Base-by-base conservation (phyloP, 1,140 invertebrate species). In the Druon quercuslanigerum region DNA sequence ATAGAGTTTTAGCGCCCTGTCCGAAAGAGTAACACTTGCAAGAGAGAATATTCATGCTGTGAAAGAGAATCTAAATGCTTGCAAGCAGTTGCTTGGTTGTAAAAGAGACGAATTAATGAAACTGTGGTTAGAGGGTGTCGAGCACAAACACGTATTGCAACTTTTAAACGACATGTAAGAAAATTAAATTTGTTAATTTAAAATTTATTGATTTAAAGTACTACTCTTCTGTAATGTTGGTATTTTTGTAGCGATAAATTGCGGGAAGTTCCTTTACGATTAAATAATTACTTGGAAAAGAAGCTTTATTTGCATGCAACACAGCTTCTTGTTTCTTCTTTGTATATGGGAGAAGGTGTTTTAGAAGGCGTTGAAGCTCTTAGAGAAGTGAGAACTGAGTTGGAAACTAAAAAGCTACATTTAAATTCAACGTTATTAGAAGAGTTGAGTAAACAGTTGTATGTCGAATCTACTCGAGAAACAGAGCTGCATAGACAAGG, bases 101-200 rank as follows among this genome's bases (percentile, higher is more conserved):
- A 94, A 97, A 78, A 93, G 98, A 70, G 98, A 99, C 85, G 98
- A 99, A 90, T 92, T 99, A 56, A 95, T 97, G 82, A 96, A 98
- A 84, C 92, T 99, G 72, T 99, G 97, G 96, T 92, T 96, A 1
- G 97, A 99, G 91, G 96, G 97, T 7, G 94, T 98, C 17, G 96
- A 99, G 87, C 97, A 99, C 84, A 97, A 98, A 87, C 95, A 98
- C 88, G 95, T 97, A 78, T 89, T 98, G 19, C 93, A 96, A 78
- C 94, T 98, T 87, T 91, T 98, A 50, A 96, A 97, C 83, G 96
- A 98, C 92, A 97, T 98, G 96, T 97, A 92, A 93, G 93, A 86
- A 72, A 11, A 46, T 33, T 33, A 12, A 52, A 40, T 50, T 52
- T 40, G 20, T 75, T 9, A 1, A 74, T 72, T 71, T 51, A 51